Conservation (phyloP, 2,797 vertebrate genomes). For the Characodon lateralis region DNA sequence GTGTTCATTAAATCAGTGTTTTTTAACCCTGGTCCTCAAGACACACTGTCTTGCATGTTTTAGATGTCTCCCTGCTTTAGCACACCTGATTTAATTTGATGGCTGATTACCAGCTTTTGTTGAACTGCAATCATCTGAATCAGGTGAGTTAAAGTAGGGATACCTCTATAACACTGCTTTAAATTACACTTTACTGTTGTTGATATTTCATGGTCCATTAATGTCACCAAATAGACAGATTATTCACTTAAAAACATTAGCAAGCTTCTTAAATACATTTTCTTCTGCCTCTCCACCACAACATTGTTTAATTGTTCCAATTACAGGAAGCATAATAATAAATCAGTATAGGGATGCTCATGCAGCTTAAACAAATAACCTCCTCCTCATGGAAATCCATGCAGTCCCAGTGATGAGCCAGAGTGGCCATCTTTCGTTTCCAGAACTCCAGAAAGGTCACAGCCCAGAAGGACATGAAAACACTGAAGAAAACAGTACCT, state of each 20-base stretch:
- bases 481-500: slow-evolving; percentile 84
- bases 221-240: not conserved
- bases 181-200: not conserved
- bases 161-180: no score
- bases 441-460: slow-evolving; percentile 86
- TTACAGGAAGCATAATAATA: not conserved
- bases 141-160: no score
- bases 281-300: not conserved
- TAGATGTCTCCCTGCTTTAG: no score
- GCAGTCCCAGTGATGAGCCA: slow-evolving; percentile 86
- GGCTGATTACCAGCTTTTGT: no score
- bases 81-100: no score
- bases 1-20: not conserved
- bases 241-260: not conserved
- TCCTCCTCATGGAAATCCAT: slow-evolving; percentile 86
- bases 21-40: no score
- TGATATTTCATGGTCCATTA: not conserved
- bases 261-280: not conserved
- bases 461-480: slow-evolving; percentile 88
- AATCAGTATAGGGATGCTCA: not conserved
- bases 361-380: slow-evolving; percentile 35
- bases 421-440: slow-evolving; percentile 83
- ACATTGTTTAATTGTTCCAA: not conserved
- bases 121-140: no score
- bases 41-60: no score